These are phyloP conservation scores for Wasmannia auropunctata DNA, from an alignment of 1,140 invertebrate species.

Conservation along the genomic window DNA sequence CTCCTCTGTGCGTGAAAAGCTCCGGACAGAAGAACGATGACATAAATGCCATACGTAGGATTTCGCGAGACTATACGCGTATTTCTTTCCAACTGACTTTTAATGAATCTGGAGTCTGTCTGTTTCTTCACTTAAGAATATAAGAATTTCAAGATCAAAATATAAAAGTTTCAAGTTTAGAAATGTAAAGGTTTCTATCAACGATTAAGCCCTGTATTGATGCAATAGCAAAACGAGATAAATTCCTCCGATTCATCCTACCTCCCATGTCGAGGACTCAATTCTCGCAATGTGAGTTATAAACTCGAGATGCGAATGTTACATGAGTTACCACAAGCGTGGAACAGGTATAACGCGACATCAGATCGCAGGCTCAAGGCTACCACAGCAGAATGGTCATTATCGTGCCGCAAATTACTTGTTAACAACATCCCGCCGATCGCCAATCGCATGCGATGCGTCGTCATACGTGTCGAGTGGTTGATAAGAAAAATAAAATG, in stretches of 20 bases:
- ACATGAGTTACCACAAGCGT: conserved; percentile 29
- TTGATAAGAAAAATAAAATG: conserved; percentile 36
- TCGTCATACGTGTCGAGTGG: conserved; percentile 1
- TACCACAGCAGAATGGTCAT: conserved; percentile 46
- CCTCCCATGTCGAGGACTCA: background rate
- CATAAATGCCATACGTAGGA: background rate
- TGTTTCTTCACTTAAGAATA: background rate
- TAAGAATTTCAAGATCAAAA: background rate
- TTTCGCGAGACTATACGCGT: background rate
- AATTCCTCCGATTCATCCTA: background rate
- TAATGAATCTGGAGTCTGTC: background rate
- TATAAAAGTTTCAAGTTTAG: too few species aligned
- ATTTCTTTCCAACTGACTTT: background rate
- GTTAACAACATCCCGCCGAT: conserved; percentile 43
- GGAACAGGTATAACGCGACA: conserved; percentile 35
- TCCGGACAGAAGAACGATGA: background rate
- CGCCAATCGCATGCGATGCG: conserved; percentile 22
- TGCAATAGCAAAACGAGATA: background rate
- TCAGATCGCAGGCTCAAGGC: conserved; percentile 42
- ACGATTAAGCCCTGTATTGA: background rate
- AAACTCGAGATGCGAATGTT: conserved; percentile 10
- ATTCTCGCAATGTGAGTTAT: background rate
- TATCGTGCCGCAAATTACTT: conserved; percentile 53
- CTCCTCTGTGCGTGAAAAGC: background rate
- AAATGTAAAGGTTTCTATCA: background rate